phyloP scores from a whole-genome alignment of 2,888 invertebrate genomes.

The Choristoneura rosaceana region DNA sequence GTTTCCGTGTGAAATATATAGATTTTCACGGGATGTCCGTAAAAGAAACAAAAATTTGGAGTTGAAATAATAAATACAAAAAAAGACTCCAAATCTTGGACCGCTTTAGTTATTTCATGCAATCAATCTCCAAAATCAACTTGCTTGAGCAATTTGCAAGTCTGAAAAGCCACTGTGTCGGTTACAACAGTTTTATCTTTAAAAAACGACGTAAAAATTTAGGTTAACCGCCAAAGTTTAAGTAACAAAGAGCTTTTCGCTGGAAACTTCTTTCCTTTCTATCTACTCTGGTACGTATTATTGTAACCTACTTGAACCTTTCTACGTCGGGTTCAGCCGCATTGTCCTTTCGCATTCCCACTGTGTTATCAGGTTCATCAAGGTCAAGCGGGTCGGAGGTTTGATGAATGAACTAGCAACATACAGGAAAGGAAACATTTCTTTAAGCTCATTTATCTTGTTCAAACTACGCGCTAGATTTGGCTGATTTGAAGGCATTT shows the following conservation, averaged over 20 bases:
- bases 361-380: background rate
- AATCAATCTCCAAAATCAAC: background rate
- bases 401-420: constrained; percentile 26
- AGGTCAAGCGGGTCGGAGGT: constrained; percentile 21
- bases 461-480: background rate
- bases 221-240: background rate
- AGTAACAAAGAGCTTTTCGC: background rate
- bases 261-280: background rate
- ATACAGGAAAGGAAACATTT: background rate
- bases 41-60: too few relatives aligned
- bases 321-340: background rate
- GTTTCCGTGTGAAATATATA: too few relatives aligned
- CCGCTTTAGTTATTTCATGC: too few relatives aligned
- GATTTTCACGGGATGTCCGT: too few relatives aligned
- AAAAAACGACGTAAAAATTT: background rate
- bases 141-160: background rate
- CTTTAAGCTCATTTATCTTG: constrained; percentile 14
- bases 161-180: background rate
- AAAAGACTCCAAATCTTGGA: too few relatives aligned
- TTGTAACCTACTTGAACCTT: background rate
- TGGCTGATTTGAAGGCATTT: background rate
- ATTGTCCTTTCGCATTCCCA: background rate
- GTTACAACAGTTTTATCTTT: background rate
- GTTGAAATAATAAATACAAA: too few relatives aligned
- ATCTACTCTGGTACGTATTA: background rate